phyloP scores from a whole-genome alignment of 2,113 vertebrate genomes.

The Vulpes lagopus region DNA sequence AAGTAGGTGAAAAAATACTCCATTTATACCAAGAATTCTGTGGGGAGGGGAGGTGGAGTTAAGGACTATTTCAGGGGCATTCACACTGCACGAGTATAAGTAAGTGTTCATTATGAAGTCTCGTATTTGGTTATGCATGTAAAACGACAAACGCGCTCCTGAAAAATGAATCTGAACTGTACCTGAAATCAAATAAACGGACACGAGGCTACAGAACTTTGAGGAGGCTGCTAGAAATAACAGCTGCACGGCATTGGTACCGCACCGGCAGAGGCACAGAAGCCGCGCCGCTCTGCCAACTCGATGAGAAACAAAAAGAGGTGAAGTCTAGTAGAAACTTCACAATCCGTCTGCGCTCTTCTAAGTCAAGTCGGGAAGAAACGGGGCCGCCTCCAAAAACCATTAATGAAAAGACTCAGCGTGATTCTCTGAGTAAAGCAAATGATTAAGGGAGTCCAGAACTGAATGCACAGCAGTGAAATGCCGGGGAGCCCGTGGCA shows the following conservation, averaged over 20 bases:
- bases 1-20: slow-evolving; percentile 10
- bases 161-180: slow-evolving; percentile 49
- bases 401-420: not conserved
- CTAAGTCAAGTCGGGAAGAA: not conserved
- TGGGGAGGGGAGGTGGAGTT: not conserved
- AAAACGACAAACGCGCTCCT: not conserved
- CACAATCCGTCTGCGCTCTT: not conserved
- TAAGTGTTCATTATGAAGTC: not conserved
- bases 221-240: slow-evolving; percentile 23
- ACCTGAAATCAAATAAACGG: not conserved
- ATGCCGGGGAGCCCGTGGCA: not conserved
- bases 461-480: not conserved
- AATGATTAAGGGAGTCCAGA: not conserved
- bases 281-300: not conserved
- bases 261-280: not conserved
- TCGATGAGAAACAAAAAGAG: not conserved
- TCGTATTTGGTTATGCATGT: not conserved
- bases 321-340: slow-evolving; percentile 44
- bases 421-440: not conserved
- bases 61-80: not conserved
- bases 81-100: not conserved
- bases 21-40: not conserved
- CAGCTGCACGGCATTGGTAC: not conserved
- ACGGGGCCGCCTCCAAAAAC: not conserved
- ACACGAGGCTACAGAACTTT: not conserved